Evolutionary conservation across 2,797 vertebrate species (phyloP), one percentile per base, ranked within the genome.

Genomic region (Thaleichthys pacificus): DNA sequence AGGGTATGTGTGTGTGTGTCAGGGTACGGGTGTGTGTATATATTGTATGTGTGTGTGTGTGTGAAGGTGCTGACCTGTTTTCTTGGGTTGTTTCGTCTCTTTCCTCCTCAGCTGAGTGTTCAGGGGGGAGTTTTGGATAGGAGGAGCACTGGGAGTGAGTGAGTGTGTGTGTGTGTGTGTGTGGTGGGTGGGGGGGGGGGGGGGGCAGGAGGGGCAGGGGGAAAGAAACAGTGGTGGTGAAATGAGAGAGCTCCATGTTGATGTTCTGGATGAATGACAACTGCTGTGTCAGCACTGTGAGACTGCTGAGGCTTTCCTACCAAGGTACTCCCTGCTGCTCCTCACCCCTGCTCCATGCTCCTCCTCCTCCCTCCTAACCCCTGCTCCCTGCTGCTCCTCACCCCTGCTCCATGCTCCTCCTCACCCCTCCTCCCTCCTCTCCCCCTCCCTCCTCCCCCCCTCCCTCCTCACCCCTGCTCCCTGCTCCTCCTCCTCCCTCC

Each of bases 111-210:
- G 73, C 66, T 89, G 75, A 72, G 82, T 85, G 71, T 82, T 87
- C 82, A 98, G 85, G 1, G 93, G 93, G 82, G 97, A 98, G 63
- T 89, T 91, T 19, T 78, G 68, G 62, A 91, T 51, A 21, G 91
- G 90, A 73, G 93, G 61, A 78, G 87, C 90, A 69, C 96, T 97
- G 85, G 75, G 75, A 87, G 84, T 5, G 80, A 79, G 60, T 35
- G 32, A 6, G 32, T 35, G 4, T 0, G 6, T 35, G 32, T 35
- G 32, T 35, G 4, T 0, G 6, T 35, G 32, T 35, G 32, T 35
- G 4, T 0, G 6, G 56, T n/a, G 76, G 15, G 24, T 9, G 62
- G 12, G 62, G n/a, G 35, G 21, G 22, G 14, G 24, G 32, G 32
- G 32, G 63, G 21, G 42, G 14, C 22, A 7, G 26, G 97, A 84